Conservation (phyloP, 2,113 vertebrate species). For the Xenopus laevis region DNA sequence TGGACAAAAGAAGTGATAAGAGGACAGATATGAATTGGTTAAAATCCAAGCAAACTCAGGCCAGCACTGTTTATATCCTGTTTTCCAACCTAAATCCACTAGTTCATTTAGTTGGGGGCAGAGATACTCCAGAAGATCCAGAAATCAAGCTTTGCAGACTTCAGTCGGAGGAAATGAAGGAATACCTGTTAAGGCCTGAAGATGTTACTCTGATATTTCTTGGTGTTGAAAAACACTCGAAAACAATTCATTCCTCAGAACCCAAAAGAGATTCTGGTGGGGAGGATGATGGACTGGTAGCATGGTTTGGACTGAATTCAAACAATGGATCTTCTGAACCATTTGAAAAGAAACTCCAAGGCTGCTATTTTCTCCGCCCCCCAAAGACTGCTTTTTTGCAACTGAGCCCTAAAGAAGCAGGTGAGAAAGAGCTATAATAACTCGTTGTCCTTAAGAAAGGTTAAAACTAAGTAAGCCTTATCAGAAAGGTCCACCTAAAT, state of each 20-base stretch:
- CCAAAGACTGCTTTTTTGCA: slow-evolving; percentile 78
- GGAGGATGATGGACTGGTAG: slow-evolving; percentile 64
- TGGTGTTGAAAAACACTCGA: slow-evolving; percentile 72
- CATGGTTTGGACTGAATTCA: slow-evolving; percentile 84
- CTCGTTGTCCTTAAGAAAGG: too few relatives aligned
- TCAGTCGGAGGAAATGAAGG: slow-evolving; percentile 60
- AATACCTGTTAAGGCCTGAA: slow-evolving; percentile 61
- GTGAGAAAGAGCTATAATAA: slow-evolving; percentile 61
- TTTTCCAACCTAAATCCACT: slow-evolving; percentile 83
- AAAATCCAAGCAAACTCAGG: slow-evolving; percentile 63
- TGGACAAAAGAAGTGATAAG: slow-evolving; percentile 81
- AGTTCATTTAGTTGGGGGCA: slow-evolving; percentile 55
- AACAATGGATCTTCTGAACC: slow-evolving; percentile 63
- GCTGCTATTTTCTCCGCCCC: slow-evolving; percentile 73
- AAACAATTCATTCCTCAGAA: slow-evolving; percentile 15
- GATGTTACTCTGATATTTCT: slow-evolving; percentile 75
- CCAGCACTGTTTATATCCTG: slow-evolving; percentile 75
- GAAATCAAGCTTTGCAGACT: slow-evolving; percentile 73
- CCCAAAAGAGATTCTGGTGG: slow-evolving; percentile 39
- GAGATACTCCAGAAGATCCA: slow-evolving; percentile 50
- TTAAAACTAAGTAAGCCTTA: too few relatives aligned
- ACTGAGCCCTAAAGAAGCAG: slow-evolving; percentile 82
- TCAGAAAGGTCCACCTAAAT: too few relatives aligned
- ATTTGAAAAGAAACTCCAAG: slow-evolving; percentile 63
- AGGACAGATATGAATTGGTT: slow-evolving; percentile 78